Conservation (phyloP, 2,113 vertebrate species). For the Micronycteris hirsuta region DNA sequence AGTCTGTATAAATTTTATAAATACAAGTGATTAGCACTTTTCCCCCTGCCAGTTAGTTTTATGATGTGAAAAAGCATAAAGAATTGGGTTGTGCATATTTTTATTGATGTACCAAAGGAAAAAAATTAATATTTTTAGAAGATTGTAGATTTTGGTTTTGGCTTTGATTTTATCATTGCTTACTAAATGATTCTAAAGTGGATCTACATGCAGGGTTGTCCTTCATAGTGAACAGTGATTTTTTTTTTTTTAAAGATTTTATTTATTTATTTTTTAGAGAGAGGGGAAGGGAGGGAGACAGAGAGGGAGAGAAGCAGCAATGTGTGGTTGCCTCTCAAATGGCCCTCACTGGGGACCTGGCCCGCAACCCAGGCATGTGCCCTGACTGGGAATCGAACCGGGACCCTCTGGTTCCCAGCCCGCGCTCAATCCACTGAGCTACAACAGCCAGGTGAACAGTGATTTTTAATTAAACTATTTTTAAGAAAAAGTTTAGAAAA, state of each 20-base stretch:
- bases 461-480: constrained; percentile 12
- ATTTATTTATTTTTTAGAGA: no score
- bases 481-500: no score
- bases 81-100: constrained; percentile 21
- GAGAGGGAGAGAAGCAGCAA: no score
- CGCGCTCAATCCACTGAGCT: no score
- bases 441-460: no score
- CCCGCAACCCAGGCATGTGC: no score
- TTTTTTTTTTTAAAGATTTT: no score
- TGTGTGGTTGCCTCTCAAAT: no score
- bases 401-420: no score
- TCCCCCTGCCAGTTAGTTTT: not conserved
- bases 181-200: constrained; percentile 2
- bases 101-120: not conserved
- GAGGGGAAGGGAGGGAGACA: no score
- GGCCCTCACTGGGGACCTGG: no score
- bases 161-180: not conserved
- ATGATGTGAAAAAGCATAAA: not conserved
- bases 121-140: constrained; percentile 7
- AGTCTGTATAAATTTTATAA: not conserved
- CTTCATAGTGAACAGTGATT: not conserved
- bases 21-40: not conserved
- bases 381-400: no score
- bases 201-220: not conserved
- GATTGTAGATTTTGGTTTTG: not conserved